Base-by-base conservation (phyloP, 64 coral and sea anemone genomes). In the Dendrophyllia cribrosa region DNA sequence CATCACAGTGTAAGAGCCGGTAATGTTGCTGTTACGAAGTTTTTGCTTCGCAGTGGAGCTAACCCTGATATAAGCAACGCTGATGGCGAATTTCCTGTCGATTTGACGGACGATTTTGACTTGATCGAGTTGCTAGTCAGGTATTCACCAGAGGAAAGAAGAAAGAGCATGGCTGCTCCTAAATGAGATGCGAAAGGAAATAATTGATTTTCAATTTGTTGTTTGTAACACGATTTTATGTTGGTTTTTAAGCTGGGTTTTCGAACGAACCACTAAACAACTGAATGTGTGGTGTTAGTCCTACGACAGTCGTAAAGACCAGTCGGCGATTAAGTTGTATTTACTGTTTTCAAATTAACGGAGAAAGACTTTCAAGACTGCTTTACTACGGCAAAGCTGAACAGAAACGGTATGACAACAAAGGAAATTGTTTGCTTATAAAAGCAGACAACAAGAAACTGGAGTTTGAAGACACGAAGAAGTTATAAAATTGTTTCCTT, bases 101-200 rank as follows among this genome's bases (percentile, higher is more conserved):
- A 99, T 94, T 93, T 96, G 19, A 99, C 97, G 14, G 97, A 99
- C 25, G 91, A 99, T 51, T 99, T 99, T 67, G 97, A 99, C 76
- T 90, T 99, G 85, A 91, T 99, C 71, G 97, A 99, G 79, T 59
- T 99, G 90, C 68, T 99, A 1, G 74, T 91, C 52, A 91, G 75
- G 50, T 93, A 94, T 84, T 96, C 91, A 5, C 92, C 95, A 13
- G 95, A 97, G 43, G 95, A 97, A 83, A 56, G 95, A 88, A 43
- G 95, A 91, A 97, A 97, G 21, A 97, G 95, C 61, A 56, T 93
- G 49, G 71, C 91, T 7, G 26, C 62, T 34, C 34, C 34, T 17
- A 2, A 84, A 84, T 68, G 15, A 84, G 43, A n/a, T 3, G 8
- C 1, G 6, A 9, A 22, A 67, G 14, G 22, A 43, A 17, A 66